Conservation (phyloP, 2,888 invertebrate genomes). For the Ypsolopha sequella region DNA sequence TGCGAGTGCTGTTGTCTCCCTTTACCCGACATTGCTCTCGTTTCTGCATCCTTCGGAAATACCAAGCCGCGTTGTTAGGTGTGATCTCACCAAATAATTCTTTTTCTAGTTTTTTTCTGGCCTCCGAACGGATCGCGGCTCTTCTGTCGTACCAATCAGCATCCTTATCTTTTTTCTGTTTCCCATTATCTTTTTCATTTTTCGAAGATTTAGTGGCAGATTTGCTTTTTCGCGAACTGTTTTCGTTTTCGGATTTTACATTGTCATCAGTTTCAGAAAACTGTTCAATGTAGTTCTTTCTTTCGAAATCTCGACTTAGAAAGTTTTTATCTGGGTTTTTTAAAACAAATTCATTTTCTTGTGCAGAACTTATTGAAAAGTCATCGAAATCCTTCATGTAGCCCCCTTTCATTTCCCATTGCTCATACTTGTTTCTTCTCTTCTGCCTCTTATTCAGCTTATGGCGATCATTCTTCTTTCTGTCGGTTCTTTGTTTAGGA, state of each 20-base stretch:
- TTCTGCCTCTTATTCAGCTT: conserved; percentile 53
- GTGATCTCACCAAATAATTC: conserved; percentile 42
- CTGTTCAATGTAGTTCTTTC: conserved; percentile 20
- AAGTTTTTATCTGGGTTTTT: conserved; percentile 25
- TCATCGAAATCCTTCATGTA: conserved; percentile 53
- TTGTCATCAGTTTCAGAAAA: conserved; percentile 18
- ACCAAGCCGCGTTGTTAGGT: conserved; percentile 52
- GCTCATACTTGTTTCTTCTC: conserved; percentile 52
- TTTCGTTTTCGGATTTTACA: conserved; percentile 5
- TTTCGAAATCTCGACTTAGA: conserved; percentile 21
- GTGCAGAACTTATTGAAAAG: conserved; percentile 30
- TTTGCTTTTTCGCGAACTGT: conserved; percentile 13
- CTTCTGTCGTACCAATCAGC: conserved; percentile 48
- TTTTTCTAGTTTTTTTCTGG: conserved; percentile 43
- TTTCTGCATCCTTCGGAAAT: conserved; percentile 56
- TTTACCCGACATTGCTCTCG: conserved; percentile 56
- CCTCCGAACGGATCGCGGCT: conserved; percentile 37
- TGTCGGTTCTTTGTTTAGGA: conserved; percentile 37
- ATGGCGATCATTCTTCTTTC: conserved; percentile 44
- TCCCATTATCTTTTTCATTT: conserved; percentile 20
- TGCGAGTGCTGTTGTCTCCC: conserved; percentile 39
- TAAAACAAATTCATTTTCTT: conserved; percentile 25
- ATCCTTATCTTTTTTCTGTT: conserved; percentile 11
- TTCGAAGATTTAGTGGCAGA: conserved; percentile 10
- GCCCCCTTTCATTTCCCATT: conserved; percentile 59